Evolutionary conservation across 2,888 invertebrate species (phyloP), one percentile per base, ranked within the genome.

Genomic region (Coelopa pilipes): DNA sequence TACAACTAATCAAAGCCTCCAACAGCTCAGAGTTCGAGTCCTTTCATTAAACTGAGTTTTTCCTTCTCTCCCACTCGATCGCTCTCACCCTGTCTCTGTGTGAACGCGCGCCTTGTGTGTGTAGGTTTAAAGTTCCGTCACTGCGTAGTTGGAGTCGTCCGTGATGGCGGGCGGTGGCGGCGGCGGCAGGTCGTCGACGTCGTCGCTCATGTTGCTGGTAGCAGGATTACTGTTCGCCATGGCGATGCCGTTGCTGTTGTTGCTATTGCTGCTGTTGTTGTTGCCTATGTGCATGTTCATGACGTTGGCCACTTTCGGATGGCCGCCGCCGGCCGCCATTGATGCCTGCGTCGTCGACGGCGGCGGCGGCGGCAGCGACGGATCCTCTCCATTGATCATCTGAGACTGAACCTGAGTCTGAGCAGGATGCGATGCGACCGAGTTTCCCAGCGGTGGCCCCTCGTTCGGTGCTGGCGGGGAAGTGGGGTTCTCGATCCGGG

Each of bases 81-180:
- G 17, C 19, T 59, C 24, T 59, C 7, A 34, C 2, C 34, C 34
- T 34, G 4, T 34, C 34, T 34, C 34, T 34, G 4, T 34, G 4
- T 34, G 34, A 34, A 34, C 7, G 34, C 7, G 34, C 34, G 34
- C 7, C 34, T 34, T 34, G 34, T 4, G 34, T 34, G 34, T 34
- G 34, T 53, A 9, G 3, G 49, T 68, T 86, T 88, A 88, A 79
- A 88, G 85, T 81, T 88, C 88, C 71, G 88, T 88, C 73, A 88
- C 88, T 76, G 88, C 88, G 80, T 88, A 88, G 78, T 88, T 87
- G 70, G 87, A 87, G 70, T 87, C 87, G 74, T 87, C 87, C 77
- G 86, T 87, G 78, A 87, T 85, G 79, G 86, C 85, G 73, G 86
- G 86, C 76, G 85, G 85, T 45, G 86, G 86, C 72, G 86, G 86